A percentile compares a stretch with the other conserved stretches of the same genome.
Evolutionary conservation across 2,113 vertebrate species (phyloP).

Genomic region (Lagopus leucura): DNA sequence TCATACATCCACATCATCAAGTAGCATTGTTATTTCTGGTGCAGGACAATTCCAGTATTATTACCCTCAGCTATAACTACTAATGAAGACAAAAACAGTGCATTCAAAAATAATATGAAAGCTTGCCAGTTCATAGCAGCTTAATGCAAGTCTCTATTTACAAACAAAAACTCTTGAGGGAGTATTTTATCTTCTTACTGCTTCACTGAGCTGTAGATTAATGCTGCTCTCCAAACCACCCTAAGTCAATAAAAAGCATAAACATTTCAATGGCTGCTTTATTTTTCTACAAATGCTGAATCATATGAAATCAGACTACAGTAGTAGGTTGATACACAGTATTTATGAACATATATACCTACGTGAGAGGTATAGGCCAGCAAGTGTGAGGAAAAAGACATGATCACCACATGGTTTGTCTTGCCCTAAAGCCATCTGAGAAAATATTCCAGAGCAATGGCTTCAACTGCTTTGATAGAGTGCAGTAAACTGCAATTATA

Average conservation of each 20-base stretch:
- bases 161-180: constrained; percentile 42
- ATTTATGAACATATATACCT: background rate
- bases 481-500: background rate
- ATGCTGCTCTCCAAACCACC: constrained; percentile 35
- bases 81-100: constrained; percentile 43
- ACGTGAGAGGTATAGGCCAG: background rate
- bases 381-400: background rate
- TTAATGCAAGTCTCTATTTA: constrained; percentile 26
- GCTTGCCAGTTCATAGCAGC: constrained; percentile 38
- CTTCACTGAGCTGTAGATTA: constrained; percentile 66
- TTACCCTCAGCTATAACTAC: constrained; percentile 50
- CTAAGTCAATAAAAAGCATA: constrained; percentile 38
- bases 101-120: constrained; percentile 31
- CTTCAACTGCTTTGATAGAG: background rate
- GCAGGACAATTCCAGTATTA: background rate
- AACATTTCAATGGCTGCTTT: constrained; percentile 22
- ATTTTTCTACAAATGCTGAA: background rate
- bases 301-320: background rate
- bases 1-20: background rate
- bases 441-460: background rate
- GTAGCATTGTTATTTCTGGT: background rate
- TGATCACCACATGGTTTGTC: background rate
- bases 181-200: constrained; percentile 53
- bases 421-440: background rate
- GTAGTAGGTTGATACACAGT: background rate